These are phyloP conservation scores for Orestias chungarensis DNA, from an alignment of 2,797 vertebrate species.

Conservation along the genomic window DNA sequence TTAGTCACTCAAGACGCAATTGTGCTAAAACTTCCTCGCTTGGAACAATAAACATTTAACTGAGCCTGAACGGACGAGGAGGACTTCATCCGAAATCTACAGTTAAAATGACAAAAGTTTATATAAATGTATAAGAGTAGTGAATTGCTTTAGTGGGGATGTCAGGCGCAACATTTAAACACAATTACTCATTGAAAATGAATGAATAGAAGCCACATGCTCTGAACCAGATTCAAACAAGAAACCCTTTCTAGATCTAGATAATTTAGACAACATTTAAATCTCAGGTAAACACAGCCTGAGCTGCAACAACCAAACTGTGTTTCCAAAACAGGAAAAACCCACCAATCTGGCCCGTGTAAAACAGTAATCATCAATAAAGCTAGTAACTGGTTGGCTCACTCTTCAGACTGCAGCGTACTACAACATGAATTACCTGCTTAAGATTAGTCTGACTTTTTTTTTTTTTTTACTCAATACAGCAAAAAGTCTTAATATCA, in stretches of 20 bases:
- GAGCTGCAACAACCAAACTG: not conserved
- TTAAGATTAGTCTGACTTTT: not conserved
- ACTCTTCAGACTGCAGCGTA: not conserved
- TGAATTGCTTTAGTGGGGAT: not conserved
- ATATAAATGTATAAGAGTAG: not conserved
- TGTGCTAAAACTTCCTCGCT: conserved; percentile 7
- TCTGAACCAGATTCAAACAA: not conserved
- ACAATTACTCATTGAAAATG: not conserved
- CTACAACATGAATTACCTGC: not conserved
- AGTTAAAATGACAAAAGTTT: not conserved
- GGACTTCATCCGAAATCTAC: conserved; percentile 1
- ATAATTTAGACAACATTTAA: no score
- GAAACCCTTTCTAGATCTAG: no score
- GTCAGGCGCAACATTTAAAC: not conserved
- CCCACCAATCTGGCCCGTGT: no score
- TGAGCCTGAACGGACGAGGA: not conserved
- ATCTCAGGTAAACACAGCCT: not conserved
- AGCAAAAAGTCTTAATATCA: no score
- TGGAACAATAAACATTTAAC: not conserved
- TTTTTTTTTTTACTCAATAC: not conserved
- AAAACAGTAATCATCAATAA: not conserved
- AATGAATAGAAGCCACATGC: not conserved
- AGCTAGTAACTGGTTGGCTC: no score
- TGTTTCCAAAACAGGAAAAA: not conserved
- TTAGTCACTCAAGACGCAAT: conserved; percentile 24